Evolutionary conservation across 2,888 invertebrate species (phyloP).

Genomic region (Germaria angustata): DNA sequence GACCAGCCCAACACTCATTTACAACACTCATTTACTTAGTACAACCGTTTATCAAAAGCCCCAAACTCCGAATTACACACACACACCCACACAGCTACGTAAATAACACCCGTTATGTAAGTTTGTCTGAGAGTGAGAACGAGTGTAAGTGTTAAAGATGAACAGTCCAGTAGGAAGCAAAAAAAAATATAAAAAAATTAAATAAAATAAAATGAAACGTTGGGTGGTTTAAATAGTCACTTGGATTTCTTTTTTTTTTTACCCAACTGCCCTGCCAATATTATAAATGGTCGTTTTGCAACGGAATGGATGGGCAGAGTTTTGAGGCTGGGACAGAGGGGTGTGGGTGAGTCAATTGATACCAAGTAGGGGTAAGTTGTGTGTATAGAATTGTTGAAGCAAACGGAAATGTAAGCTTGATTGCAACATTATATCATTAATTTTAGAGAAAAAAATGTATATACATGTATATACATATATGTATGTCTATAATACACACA

Average conservation of each 20-base stretch:
- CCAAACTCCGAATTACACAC: neutral
- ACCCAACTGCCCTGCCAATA: constrained; percentile 49
- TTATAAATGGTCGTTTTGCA: constrained; percentile 38
- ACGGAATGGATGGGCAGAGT: neutral
- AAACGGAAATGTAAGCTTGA: constrained; percentile 68
- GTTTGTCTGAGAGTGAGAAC: neutral
- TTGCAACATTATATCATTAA: constrained; percentile 68
- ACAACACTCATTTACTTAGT: constrained; percentile 27
- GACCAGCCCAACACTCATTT: constrained; percentile 28
- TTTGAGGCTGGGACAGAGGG: neutral
- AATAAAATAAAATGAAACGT: neutral
- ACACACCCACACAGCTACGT: neutral
- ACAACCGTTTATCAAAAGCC: constrained; percentile 25
- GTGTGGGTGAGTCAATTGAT: constrained; percentile 26
- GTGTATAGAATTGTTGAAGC: constrained; percentile 54
- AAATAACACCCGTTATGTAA: constrained; percentile 25
- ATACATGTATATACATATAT: neutral
- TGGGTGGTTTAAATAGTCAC: constrained; percentile 51
- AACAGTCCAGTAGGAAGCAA: constrained; percentile 27
- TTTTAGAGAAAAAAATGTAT: constrained; percentile 52
- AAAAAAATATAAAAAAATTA: neutral
- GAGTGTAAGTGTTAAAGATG: constrained; percentile 57
- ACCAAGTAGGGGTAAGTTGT: constrained; percentile 30
- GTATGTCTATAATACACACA: neutral
- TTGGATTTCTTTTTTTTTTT: constrained; percentile 25